Evolutionary conservation across 2,113 vertebrate genomes (phyloP), one percentile per base, ranked within the genome.

Genomic region (Clarias gariepinus): DNA sequence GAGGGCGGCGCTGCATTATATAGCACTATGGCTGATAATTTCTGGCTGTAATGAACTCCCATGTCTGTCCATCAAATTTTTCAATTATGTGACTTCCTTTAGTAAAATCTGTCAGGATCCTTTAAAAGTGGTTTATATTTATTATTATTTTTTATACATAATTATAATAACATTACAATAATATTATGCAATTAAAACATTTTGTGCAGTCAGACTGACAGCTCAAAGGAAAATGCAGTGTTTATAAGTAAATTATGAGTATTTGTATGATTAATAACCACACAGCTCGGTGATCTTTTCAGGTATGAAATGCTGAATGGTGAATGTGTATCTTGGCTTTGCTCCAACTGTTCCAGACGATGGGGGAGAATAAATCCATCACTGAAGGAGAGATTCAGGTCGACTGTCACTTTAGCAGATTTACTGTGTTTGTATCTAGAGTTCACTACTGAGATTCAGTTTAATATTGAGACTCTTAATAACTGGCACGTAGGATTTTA

Each of bases 331-430:
- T 74, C 30, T 19, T 2, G 10, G 47, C 33, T 74, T 74, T 47
- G 71, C 71, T 69, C 15, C 30, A 66, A 66, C n/a, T 23, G 36
- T 53, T 76, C 41, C 73, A 76, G 73, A 53, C 73, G 15, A 11
- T 52, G 73, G n/a, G 25, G 23, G 73, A 53, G 73, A 76, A 53
- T 52, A 76, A 25, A 76, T 52, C 23, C 23, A 76, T 76, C 73
- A 76, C 11, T 53, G 47, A 76, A 25, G 41, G 73, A 53, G 73
- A n/a, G 41, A 52, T 76, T 76, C 47, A 18, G 73, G 73, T 76
- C 73, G 47, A 53, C 73, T 76, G 73, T 76, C 47, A 76, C 73
- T 53, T 76, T 23, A 53, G 73, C 47, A 76, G 73, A 76, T 76
- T 76, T 76, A 76, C 13, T 76, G 73, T 52, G 41, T 76, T 76